Conservation (phyloP, 2,113 vertebrate species). For the Copsychus sechellarum region DNA sequence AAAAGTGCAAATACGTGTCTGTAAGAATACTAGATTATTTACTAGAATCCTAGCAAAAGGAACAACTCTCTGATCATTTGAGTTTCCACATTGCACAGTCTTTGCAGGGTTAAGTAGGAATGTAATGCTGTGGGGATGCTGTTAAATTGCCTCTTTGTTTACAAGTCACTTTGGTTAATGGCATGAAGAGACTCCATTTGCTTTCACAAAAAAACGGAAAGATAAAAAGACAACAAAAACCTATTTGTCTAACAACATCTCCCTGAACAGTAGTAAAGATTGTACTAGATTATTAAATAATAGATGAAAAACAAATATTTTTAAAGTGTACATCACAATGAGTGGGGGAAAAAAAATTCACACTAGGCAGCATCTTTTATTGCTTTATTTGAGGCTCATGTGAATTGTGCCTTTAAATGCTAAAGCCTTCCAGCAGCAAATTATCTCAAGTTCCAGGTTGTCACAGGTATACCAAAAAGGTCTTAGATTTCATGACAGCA, state of each 20-base stretch:
- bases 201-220: conserved; percentile 60
- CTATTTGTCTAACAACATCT: conserved; percentile 72
- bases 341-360: background rate
- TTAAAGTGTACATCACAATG: conserved; percentile 42
- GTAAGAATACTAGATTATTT: background rate
- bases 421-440: background rate
- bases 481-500: background rate
- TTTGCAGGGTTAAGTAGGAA: conserved; percentile 64
- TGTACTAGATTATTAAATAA: conserved; percentile 65
- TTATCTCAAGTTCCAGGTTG: background rate
- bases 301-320: conserved; percentile 56
- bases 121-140: conserved; percentile 65
- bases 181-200: conserved; percentile 68
- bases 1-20: background rate
- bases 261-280: conserved; percentile 43
- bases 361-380: background rate
- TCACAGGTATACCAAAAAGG: background rate
- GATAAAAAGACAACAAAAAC: conserved; percentile 73
- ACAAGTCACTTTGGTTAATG: conserved; percentile 72
- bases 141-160: conserved; percentile 77
- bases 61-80: conserved; percentile 10
- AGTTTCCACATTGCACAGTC: conserved; percentile 20
- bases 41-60: conserved; percentile 1
- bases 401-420: conserved; percentile 34
- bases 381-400: conserved; percentile 27